These are phyloP conservation scores for Altica lythri DNA, from an alignment of 2,888 invertebrate species.

Conservation along the genomic window DNA sequence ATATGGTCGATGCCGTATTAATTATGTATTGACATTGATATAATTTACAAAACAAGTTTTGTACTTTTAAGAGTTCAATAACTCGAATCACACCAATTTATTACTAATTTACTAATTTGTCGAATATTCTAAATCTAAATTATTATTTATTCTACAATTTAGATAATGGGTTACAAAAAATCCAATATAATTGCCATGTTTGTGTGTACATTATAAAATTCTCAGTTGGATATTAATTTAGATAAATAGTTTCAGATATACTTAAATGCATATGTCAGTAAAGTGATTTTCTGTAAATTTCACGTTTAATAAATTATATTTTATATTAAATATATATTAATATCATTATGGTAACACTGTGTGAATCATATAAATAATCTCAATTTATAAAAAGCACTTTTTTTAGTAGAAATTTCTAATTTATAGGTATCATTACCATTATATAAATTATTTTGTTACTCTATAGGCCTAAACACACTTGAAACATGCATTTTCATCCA, in stretches of 20 bases:
- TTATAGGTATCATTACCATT: too few relatives aligned
- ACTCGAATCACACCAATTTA: slow-evolving; percentile 12
- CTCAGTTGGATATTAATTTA: not conserved
- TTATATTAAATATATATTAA: too few relatives aligned
- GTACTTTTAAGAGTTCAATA: slow-evolving; percentile 24
- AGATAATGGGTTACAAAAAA: not conserved
- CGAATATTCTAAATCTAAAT: not conserved
- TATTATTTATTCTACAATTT: slow-evolving; percentile 1
- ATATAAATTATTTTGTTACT: too few relatives aligned
- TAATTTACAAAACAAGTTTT: slow-evolving; percentile 30
- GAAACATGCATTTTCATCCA: too few relatives aligned
- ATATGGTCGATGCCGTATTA: too few relatives aligned
- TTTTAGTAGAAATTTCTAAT: too few relatives aligned
- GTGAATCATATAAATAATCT: too few relatives aligned
- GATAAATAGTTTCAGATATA: not conserved
- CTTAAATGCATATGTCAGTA: not conserved
- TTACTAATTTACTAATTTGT: slow-evolving; percentile 4
- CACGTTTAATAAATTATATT: too few relatives aligned
- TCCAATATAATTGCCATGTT: not conserved
- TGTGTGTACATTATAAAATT: not conserved
- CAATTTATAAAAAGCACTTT: too few relatives aligned
- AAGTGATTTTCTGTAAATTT: too few relatives aligned
- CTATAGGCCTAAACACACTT: too few relatives aligned
- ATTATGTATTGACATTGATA: slow-evolving; percentile 19
- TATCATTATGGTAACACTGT: too few relatives aligned